Base-by-base conservation (phyloP, 2,888 invertebrate genomes). In the Netelia melanura region DNA sequence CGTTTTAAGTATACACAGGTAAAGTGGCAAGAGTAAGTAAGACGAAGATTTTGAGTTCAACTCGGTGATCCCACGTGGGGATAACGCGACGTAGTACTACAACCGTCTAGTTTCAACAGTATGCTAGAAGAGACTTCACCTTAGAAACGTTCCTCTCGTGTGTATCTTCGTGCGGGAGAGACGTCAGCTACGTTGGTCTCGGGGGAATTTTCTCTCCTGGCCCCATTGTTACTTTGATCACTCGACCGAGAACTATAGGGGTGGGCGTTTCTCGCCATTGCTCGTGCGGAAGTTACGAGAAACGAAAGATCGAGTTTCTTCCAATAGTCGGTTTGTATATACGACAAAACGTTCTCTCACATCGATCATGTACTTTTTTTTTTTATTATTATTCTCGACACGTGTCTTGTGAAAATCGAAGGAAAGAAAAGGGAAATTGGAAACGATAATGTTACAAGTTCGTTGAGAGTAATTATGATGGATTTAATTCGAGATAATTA, bases 211-310 rank as follows among this genome's bases (percentile, higher is more conserved):
- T 65, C 38, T 54, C 79, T 54, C 61, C 54, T 25, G 61, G 58
- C 68, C 38, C 68, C 71, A 82, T 84, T 86, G 86, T 86, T 82
- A 82, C 80, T 84, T 84, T 72, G 80, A 86, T 82, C 80, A 72
- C 58, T 82, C 78, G 70, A 74, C 62, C 77, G 83, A 71, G 72
- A 72, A 67, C 14, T 38, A 80, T 67, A 75, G 25, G 68, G 56
- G 68, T 70, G 74, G 74, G 72, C 72, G 67, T 44, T 54, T 62
- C 38, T 38, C 43, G 17, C 25, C 30, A 65, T 9, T 21, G 56
- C 56, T 64, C 48, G 64, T n/a, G 64, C 77, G 71, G 71, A 72
- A 82, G 67, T 81, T 62, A 72, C 74, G 76, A 79, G 70, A 38
- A 30, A 30, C 58, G 58, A 79, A 74, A 70, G 23, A 83, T 79